Evolutionary conservation across 2,888 invertebrate species (phyloP), one percentile per base, ranked within the genome.

Genomic region (Chrysotoxum bicinctum): DNA sequence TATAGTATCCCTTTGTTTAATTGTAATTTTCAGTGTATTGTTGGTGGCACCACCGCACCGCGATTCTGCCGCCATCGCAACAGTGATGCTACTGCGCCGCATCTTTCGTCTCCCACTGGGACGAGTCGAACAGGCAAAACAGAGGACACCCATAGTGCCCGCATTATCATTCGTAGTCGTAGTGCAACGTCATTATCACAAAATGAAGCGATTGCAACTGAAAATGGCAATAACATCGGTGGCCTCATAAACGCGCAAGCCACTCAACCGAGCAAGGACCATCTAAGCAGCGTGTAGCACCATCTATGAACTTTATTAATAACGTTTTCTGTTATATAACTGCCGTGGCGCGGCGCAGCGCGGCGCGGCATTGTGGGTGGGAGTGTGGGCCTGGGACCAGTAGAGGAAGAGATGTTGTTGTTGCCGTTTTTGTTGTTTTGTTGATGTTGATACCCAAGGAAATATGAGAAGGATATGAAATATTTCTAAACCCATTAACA

Each of bases 301-400:
- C 85, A 85, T 85, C 85, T 81, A 85, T 85, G 85, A 85, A 85
- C 85, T 85, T 85, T 85, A 85, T 85, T 85, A 85, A 85, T 85
- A 85, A 85, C 76, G 76, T 72, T 80, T 74, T 56, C 75, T 62
- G 68, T 32, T 66, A 50, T 73, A 81, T 72, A 81, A 80, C 45
- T 40, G 30, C 19, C 6, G 7, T 6, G 3, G n/a, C 52, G 30
- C 26, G 52, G n/a, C n/a, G n/a, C n/a, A n/a, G 6, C 9, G 21
- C 48, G 72, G 6, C 35, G 19, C 10, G 30, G 35, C 0, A 9
- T n/a, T n/a, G n/a, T 45, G 16, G 62, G 66, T 12, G 32, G n/a
- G 3, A n/a, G 16, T 4, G 32, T 5, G n/a, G 56, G 35, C 2
- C 3, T 35, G 35, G 19, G 19, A 37, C 14, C 58, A 21, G 21